A percentile compares a stretch with the other conserved stretches of the same genome.
These are phyloP conservation scores for Dasyornis broadbenti DNA, from an alignment of 2,113 vertebrate species.

Conservation along the genomic window DNA sequence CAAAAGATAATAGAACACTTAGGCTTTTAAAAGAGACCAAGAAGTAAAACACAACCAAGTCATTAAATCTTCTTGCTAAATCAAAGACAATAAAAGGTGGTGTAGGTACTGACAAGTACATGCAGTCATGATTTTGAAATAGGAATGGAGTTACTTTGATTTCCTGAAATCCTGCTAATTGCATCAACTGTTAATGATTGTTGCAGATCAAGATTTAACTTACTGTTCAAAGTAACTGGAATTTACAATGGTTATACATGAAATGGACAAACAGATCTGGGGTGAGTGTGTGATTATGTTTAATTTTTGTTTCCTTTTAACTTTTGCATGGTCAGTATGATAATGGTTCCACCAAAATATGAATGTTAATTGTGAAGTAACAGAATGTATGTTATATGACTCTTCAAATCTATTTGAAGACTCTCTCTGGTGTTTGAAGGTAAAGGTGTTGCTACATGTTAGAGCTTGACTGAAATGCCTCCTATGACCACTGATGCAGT, in stretches of 20 bases:
- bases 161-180: neutral
- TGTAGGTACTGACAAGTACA: neutral
- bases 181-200: neutral
- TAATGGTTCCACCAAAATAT: neutral
- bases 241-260: neutral
- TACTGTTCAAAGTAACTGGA: neutral
- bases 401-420: neutral
- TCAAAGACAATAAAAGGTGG: neutral
- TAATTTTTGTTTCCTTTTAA: neutral
- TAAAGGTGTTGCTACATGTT: rapidly evolving
- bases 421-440: neutral
- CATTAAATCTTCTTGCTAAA: neutral
- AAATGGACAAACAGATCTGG: neutral
- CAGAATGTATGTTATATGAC: neutral
- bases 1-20: neutral
- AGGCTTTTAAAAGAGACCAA: neutral
- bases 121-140: neutral
- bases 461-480: neutral
- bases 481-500: neutral
- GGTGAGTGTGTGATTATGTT: rapidly evolving
- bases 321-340: neutral
- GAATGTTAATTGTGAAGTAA: neutral
- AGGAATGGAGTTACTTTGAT: neutral
- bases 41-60: neutral
- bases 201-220: neutral